These are phyloP conservation scores for Sebastes reedi DNA, from an alignment of 2,797 vertebrate genomes.

Conservation along the genomic window DNA sequence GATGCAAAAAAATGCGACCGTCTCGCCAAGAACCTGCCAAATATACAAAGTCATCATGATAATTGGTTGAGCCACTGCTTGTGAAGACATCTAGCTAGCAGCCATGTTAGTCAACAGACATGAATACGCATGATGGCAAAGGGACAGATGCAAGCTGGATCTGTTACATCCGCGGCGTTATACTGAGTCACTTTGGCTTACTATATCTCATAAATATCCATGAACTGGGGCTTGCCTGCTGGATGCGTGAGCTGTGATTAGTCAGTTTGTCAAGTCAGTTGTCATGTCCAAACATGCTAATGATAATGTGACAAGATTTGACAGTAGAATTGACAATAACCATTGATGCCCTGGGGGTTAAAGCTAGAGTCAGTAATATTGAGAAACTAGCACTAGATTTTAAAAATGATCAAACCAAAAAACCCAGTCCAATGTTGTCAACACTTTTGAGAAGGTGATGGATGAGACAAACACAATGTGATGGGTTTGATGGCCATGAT, in stretches of 20 bases:
- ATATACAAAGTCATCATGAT: constrained; percentile 16
- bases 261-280: constrained; percentile 29
- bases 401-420: too few relatives aligned
- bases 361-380: background rate
- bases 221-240: constrained; percentile 12
- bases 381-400: too few relatives aligned
- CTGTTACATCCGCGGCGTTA: constrained; percentile 21
- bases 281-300: constrained; percentile 20
- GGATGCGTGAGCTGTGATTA: constrained; percentile 22
- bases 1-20: constrained; percentile 16
- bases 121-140: constrained; percentile 16
- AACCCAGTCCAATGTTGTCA: too few relatives aligned
- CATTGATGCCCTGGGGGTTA: background rate
- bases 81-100: constrained; percentile 26
- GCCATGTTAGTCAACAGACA: constrained; percentile 38
- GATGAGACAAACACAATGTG: background rate
- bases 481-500: background rate
- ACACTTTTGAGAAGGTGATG: background rate
- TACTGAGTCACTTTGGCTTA: constrained; percentile 54
- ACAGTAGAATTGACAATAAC: background rate
- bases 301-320: background rate
- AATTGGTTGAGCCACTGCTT: constrained; percentile 9
- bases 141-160: constrained; percentile 25
- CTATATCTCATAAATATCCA: constrained; percentile 46
- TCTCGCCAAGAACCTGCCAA: constrained; percentile 38